Conservation (phyloP, 1,140 invertebrate genomes). For the Pogonognathellus flavescens region DNA sequence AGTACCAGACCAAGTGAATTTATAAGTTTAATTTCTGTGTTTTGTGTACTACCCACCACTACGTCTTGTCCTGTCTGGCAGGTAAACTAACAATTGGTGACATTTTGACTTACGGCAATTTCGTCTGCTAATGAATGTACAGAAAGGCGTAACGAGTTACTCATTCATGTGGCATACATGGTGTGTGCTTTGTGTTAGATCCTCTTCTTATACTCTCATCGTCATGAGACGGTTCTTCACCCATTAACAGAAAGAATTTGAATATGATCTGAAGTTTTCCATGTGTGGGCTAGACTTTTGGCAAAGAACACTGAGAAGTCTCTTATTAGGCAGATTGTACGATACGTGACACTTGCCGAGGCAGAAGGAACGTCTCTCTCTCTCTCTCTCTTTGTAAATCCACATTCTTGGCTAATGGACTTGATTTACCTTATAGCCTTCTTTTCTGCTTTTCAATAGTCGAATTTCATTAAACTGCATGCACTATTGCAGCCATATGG, state of each 20-base stretch:
- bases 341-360: conserved; percentile 36
- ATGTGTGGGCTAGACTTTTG: conserved; percentile 30
- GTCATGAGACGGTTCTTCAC: background rate
- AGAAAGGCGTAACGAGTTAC: background rate
- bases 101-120: conserved; percentile 34
- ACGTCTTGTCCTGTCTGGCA: background rate
- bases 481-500: too few relatives aligned
- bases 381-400: conserved; percentile 19
- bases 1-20: background rate
- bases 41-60: background rate
- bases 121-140: conserved; percentile 17
- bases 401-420: conserved; percentile 40
- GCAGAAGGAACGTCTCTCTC: background rate
- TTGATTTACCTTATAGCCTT: background rate
- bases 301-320: conserved; percentile 3
- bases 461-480: too few relatives aligned
- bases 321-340: background rate
- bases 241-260: conserved; percentile 13
- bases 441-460: too few relatives aligned
- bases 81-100: conserved; percentile 15
- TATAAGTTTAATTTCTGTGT: background rate
- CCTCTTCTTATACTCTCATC: background rate
- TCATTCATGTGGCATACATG: conserved; percentile 30
- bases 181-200: background rate
- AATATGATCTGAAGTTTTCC: conserved; percentile 14